Conservation (phyloP, 2,113 vertebrate genomes). For the Istiophorus platypterus region DNA sequence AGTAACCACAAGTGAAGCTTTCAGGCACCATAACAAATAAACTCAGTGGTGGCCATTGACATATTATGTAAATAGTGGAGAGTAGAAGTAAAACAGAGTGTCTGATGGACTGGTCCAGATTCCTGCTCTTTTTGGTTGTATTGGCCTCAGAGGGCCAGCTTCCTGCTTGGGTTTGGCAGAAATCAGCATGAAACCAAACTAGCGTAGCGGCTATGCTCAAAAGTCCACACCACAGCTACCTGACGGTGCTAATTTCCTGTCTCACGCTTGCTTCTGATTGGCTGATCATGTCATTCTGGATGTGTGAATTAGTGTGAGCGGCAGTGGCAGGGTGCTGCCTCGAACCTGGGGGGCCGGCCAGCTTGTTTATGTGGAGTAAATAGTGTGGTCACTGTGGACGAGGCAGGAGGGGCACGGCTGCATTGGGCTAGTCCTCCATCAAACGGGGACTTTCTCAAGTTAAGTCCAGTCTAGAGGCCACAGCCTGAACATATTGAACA, state of each 20-base stretch:
- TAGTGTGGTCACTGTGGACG: constrained; percentile 82
- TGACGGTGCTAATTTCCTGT: constrained; percentile 76
- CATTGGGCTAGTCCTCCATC: constrained; percentile 51
- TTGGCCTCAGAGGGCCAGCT: constrained; percentile 65
- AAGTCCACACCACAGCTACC: constrained; percentile 68
- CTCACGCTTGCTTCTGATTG: constrained; percentile 75
- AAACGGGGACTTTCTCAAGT: constrained; percentile 67
- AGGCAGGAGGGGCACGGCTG: constrained; percentile 57
- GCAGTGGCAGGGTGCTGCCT: constrained; percentile 62
- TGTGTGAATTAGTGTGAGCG: constrained; percentile 72
- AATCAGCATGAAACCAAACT: constrained; percentile 63
- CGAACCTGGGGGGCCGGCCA: constrained; percentile 68
- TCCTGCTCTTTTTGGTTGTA: constrained; percentile 66
- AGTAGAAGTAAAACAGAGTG: constrained; percentile 71
- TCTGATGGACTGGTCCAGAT: constrained; percentile 63
- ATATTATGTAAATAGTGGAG: constrained; percentile 79
- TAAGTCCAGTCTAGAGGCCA: constrained; percentile 56
- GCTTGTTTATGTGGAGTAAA: constrained; percentile 82
- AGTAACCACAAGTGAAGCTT: constrained; percentile 79
- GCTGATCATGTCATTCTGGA: constrained; percentile 75
- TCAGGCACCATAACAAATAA: constrained; percentile 80
- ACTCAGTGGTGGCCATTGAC: constrained; percentile 71
- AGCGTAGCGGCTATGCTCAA: constrained; percentile 51
- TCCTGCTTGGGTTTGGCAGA: constrained; percentile 79
- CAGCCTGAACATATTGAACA: constrained; percentile 34